A percentile compares a stretch with the other conserved stretches of the same genome.
Evolutionary conservation across 92 coral and sea anemone species (phyloP).

Genomic region (Actinostola sp.): DNA sequence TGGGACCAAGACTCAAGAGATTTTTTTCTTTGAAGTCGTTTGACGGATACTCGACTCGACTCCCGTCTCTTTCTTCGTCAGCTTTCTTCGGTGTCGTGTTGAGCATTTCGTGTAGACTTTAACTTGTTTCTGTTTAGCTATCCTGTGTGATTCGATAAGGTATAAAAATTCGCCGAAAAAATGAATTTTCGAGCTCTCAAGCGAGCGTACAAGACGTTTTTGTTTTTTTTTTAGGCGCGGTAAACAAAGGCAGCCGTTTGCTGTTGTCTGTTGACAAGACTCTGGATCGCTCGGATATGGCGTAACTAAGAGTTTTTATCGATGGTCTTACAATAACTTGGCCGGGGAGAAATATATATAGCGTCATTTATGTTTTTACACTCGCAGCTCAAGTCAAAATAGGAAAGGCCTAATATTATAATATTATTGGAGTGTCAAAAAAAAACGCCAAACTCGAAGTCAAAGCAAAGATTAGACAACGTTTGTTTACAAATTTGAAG

Average conservation of each 20-base stretch:
- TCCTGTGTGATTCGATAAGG: too few relatives aligned
- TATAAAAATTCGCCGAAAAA: not conserved
- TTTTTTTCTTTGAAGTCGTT: conserved; percentile 16
- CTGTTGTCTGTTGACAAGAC: not conserved
- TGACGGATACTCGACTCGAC: too few relatives aligned
- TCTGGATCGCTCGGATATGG: conserved; percentile 5
- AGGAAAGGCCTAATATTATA: too few relatives aligned
- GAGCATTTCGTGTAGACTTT: not conserved
- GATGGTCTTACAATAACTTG: conserved; percentile 10
- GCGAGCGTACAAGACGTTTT: conserved; percentile 3
- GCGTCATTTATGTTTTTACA: not conserved
- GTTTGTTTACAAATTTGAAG: conserved; percentile 1
- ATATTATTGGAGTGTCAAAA: too few relatives aligned
- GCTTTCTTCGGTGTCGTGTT: not conserved
- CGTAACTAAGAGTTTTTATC: conserved; percentile 20
- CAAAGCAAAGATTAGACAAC: not conserved
- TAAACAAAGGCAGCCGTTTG: conserved; percentile 15
- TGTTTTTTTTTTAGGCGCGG: conserved; percentile 28
- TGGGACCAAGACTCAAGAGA: not conserved
- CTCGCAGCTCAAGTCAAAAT: not conserved
- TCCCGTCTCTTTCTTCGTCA: not conserved
- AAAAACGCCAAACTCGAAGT: not conserved
- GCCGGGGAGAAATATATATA: not conserved
- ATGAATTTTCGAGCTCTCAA: not conserved
- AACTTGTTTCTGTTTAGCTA: too few relatives aligned